Evolutionary conservation across 2,888 invertebrate genomes (phyloP).

Genomic region (Diloba caeruleocephala): DNA sequence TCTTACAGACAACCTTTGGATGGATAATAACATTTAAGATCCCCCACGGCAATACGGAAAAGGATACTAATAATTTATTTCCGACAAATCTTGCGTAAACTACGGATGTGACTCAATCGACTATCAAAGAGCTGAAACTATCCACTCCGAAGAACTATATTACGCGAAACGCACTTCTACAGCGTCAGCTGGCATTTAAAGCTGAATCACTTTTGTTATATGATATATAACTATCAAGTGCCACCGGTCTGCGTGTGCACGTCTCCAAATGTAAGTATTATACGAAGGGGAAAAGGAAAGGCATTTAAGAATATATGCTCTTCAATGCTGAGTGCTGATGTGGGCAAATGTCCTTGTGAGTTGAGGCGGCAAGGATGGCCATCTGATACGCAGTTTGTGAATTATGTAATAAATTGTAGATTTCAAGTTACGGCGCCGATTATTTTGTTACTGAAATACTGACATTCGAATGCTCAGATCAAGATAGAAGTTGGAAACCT

Average conservation of each 20-base stretch:
- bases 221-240: constrained; percentile 43
- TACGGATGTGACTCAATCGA: no score
- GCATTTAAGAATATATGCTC: constrained; percentile 54
- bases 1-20: no score
- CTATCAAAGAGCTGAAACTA: no score
- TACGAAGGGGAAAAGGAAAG: constrained; percentile 50
- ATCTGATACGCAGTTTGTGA: background rate
- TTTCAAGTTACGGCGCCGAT: no score
- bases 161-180: background rate
- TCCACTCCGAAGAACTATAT: constrained; percentile 12
- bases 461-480: no score
- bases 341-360: constrained; percentile 19
- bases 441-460: background rate
- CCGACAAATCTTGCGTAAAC: no score
- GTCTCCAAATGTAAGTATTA: constrained; percentile 61
- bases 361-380: constrained; percentile 2
- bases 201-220: constrained; percentile 53
- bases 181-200: constrained; percentile 43
- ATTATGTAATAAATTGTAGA: background rate
- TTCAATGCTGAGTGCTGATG: constrained; percentile 34
- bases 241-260: constrained; percentile 55
- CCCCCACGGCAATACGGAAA: no score
- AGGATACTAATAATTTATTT: no score
- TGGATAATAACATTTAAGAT: no score
- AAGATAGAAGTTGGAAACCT: no score